Base-by-base conservation (phyloP, 2,888 invertebrate species). In the Pseudeuparius sepicola region DNA sequence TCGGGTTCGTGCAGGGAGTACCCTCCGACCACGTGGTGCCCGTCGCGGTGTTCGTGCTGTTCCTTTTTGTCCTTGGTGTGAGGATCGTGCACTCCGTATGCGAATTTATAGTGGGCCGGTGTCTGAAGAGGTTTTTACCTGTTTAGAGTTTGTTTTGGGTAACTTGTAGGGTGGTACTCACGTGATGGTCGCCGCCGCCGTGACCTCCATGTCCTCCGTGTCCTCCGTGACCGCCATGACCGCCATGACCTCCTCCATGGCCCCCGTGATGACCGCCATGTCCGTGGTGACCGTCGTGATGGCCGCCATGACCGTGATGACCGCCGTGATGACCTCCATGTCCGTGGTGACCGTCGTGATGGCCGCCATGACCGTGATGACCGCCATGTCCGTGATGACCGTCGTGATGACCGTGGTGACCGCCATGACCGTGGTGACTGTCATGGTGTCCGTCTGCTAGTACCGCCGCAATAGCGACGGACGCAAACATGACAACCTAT, bases 51-150 rank as follows among this genome's bases (percentile, higher is more conserved):
- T 44, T 62, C 62, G 31, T 54, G 50, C 37, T 61, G 61, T 11
- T 52, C 50, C 42, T 63, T 59, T 31, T 52, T 46, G 45, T 62
- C 62, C 15, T 57, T 53, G 16, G 60, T 60, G 31, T 62, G 59
- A n/a, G 56, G 54, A 42, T 62, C 61, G 27, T 55, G 49, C n/a
- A 62, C 60, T 3, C 59, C 60, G 35, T 62, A 61, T 26, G 55
- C 55, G 42, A 56, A 63, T 42, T 56, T 50, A 42, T 61, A 62
- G 23, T 51, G 45, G 24, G 53, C 7, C 20, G 9, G 9, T 20
- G 20, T 20, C 7, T 20, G 7, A 9, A 20, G 9, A 20, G 9
- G 20, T 20, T 7, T 20, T 7, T 20, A 20, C 9, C 9, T 20
- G 9, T 7, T 20, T 20, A 7, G 20, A 9, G 20, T n/a, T n/a